Evolutionary conservation across 2,888 invertebrate genomes (phyloP).

Genomic region (Pyrrhosoma nymphula): DNA sequence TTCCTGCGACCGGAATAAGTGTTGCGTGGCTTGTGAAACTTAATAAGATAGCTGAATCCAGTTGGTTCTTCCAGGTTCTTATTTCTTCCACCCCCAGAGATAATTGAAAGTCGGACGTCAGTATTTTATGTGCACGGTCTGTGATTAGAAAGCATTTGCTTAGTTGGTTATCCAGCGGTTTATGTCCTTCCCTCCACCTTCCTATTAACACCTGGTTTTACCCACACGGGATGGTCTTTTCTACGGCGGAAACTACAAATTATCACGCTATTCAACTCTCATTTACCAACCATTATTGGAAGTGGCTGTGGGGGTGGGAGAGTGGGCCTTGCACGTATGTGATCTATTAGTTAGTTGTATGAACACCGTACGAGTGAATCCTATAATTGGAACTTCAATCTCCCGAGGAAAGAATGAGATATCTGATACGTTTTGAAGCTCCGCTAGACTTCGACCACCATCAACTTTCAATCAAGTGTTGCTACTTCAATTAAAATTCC

Average conservation of each 20-base stretch:
- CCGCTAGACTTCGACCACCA: background rate
- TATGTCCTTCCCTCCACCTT: background rate
- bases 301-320: background rate
- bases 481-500: conserved; percentile 35
- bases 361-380: background rate
- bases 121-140: background rate
- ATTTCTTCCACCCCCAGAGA: background rate
- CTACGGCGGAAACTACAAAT: background rate
- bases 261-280: background rate
- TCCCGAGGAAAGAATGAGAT: background rate
- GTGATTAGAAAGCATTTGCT: conserved; percentile 19
- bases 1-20: background rate
- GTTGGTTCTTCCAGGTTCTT: background rate
- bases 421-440: conserved; percentile 28
- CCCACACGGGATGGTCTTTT: background rate
- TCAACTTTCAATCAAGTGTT: conserved; percentile 22
- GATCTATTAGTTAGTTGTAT: background rate
- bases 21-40: background rate
- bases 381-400: background rate
- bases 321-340: background rate
- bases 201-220: conserved; percentile 15
- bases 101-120: conserved; percentile 9
- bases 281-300: background rate
- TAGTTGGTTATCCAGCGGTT: background rate
- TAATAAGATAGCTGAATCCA: background rate